Evolutionary conservation across 2,113 vertebrate genomes (phyloP), one percentile per base, ranked within the genome.

Genomic region (Casuarius casuarius): DNA sequence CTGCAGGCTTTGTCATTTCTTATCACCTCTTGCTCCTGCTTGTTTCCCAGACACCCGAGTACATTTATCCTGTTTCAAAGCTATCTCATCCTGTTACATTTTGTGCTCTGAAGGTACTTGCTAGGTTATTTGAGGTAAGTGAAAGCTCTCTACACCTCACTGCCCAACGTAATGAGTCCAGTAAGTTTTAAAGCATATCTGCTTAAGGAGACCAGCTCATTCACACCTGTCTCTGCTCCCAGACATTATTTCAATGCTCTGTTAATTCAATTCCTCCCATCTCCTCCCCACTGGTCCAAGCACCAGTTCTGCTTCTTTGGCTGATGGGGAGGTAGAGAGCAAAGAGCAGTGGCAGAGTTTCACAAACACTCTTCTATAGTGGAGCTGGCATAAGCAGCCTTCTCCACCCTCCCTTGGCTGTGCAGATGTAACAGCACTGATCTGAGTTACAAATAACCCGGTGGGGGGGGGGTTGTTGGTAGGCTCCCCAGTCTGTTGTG

Each of bases 81-180:
- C 78, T 59, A 8, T 26, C 84, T 80, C 15, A 0, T 14, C 52
- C 52, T 21, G 16, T 68, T 19, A 3, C 38, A n/a, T 28, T 40
- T 19, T 17, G 48, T 29, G 67, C 18, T 75, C 33, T 76, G 26
- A 86, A 84, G 48, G 58, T n/a, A 63, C 2, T 10, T 11, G 51
- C 48, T 68, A 33, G 87, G 63, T 90, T 77, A 74, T 63, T 20
- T 46, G 62, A 76, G 95, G 91, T 73, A 28, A 94, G 90, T 89
- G 81, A 67, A 75, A 66, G 82, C 68, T 89, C 96, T 84, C 54
- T 63, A 65, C 71, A 52, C 71, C 71, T 91, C 61, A 5, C 87
- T 63, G 58, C 78, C 74, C 82, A 75, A 29, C 40, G 76, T 87
- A 65, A 84, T 44, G 70, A 87, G 58, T 86, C 42, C 0, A 0